phyloP scores from a whole-genome alignment of 2,888 invertebrate species.

The Torymus aiolomorphi region DNA sequence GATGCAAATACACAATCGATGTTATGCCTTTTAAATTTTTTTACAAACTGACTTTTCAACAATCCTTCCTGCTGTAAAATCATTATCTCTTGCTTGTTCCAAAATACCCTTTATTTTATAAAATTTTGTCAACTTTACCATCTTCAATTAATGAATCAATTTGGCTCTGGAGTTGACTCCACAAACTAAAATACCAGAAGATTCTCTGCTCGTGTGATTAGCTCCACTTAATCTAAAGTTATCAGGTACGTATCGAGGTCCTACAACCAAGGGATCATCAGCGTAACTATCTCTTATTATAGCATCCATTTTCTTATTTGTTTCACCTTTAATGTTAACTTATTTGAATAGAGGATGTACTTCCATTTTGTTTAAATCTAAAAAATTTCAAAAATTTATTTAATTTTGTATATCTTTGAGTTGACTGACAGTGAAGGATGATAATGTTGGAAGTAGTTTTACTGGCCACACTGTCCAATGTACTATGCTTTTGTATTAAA shows the following conservation, averaged over 20 bases:
- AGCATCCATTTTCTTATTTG: conserved; percentile 79
- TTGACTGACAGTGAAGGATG: no score
- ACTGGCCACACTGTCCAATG: no score
- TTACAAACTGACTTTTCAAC: conserved; percentile 83
- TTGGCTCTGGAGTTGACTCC: conserved; percentile 84
- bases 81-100: conserved; percentile 86
- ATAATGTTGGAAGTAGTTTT: no score
- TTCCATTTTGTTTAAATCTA: conserved; percentile 85
- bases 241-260: conserved; percentile 83
- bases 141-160: conserved; percentile 78
- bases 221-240: conserved; percentile 82
- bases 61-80: conserved; percentile 84
- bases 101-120: conserved; percentile 86
- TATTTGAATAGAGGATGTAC: conserved; percentile 79
- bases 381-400: conserved; percentile 40
- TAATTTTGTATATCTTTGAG: no score
- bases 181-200: conserved; percentile 86
- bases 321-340: conserved; percentile 81
- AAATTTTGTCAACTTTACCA: conserved; percentile 81
- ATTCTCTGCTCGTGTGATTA: conserved; percentile 80
- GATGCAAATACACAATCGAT: conserved; percentile 86
- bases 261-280: conserved; percentile 85
- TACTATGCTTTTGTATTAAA: no score
- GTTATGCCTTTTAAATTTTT: conserved; percentile 82
- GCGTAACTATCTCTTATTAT: conserved; percentile 82